These are phyloP conservation scores for Chlorops oryzae DNA, from an alignment of 1,140 invertebrate genomes.

Conservation along the genomic window DNA sequence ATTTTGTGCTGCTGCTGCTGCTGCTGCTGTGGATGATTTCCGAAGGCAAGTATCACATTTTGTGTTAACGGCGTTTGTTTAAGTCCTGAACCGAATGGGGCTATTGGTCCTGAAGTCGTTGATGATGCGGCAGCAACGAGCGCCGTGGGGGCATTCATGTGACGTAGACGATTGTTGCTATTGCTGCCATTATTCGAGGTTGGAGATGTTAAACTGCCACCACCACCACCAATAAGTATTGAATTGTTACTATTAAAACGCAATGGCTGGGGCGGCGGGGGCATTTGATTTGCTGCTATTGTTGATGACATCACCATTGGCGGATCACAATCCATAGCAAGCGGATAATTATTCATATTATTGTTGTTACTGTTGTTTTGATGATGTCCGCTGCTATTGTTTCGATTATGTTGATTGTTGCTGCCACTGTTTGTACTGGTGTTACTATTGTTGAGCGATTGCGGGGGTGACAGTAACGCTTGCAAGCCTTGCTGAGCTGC, in stretches of 20 bases:
- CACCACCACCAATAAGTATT: neutral
- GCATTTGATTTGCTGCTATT: slow-evolving; percentile 11
- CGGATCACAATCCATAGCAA: slow-evolving; percentile 47
- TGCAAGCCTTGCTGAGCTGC: slow-evolving; percentile 15
- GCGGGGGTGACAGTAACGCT: slow-evolving; percentile 11
- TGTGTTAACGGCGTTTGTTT: too few species aligned
- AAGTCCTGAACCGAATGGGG: too few species aligned
- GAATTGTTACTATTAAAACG: slow-evolving; percentile 18
- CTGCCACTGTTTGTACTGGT: slow-evolving; percentile 1
- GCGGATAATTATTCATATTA: slow-evolving; percentile 26
- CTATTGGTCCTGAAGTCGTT: too few species aligned
- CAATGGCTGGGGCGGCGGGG: slow-evolving; percentile 16
- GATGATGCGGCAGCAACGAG: neutral
- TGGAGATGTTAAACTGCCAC: slow-evolving; percentile 1
- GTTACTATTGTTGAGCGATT: slow-evolving; percentile 7
- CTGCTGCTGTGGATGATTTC: neutral
- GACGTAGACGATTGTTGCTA: too few species aligned
- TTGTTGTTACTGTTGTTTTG: slow-evolving; percentile 8
- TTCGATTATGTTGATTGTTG: neutral
- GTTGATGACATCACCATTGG: slow-evolving; percentile 26
- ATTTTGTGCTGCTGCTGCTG: neutral
- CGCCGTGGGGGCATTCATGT: too few species aligned
- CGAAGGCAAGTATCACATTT: too few species aligned
- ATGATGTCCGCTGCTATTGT: slow-evolving; percentile 5
- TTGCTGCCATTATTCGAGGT: too few species aligned